Base-by-base conservation (phyloP, 2,888 invertebrate species). In the Ectropis crepuscularia region DNA sequence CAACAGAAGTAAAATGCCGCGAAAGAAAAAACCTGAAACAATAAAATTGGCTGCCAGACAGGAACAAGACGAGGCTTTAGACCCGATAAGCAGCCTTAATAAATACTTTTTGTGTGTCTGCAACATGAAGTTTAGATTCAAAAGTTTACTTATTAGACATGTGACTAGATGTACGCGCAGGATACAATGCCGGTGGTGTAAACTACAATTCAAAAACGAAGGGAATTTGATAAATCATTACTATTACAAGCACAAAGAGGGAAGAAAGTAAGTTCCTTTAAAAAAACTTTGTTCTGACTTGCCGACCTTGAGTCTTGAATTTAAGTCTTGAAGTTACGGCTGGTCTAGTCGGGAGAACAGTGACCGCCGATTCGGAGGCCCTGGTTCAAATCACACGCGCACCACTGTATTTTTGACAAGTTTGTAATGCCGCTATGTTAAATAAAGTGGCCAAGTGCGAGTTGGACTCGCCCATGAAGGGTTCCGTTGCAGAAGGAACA, bases 211-310 rank as follows among this genome's bases (percentile, higher is more conserved):
- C 49, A 73, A 66, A 57, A 80, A 77, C 42, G 67, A 71, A 6
- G 82, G 79, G 0, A 80, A 80, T 54, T 53, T 81, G 2, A 71
- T 64, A 0, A 65, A 62, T 6, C 81, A 82, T 48, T 57, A 65
- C n/a, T 62, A 53, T 7, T 54, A 58, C 37, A 68, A 79, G 11
- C 81, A 81, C 54, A 74, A 76, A 11, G 77, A 76, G n/a, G n/a
- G n/a, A 53, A 62, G 57, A 7, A 68, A 71, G 78, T 75, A 73
- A 68, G 46, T 51, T 8, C 39, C 12, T 5, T 50, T 39, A 12
- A n/a, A 12, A 8, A 38, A 6, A 36, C 6, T 5, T n/a, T 37
- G 10, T 6, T 9, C 8, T 6, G 12, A 6, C 12, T 6, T 48
- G 5, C 8, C 6, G 12, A 38, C 38, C 11, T 50, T 38, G 39